Percentiles rank a stretch among this genome's conserved stretches.
phyloP scores from a whole-genome alignment of 2,888 invertebrate species.

The Acleris laterana region DNA sequence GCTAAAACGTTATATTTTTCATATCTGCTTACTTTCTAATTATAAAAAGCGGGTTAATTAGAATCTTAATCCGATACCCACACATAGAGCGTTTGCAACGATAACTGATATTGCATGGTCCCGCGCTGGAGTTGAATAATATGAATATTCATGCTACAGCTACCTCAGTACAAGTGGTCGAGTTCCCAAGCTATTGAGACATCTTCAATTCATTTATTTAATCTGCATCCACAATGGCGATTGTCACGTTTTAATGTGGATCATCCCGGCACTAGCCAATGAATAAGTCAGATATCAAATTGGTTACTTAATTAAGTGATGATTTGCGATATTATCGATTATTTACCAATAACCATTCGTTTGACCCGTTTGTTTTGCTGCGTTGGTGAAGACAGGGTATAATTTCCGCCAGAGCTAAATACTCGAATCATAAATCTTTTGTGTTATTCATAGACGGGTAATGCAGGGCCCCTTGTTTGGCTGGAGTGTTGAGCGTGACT shows the following conservation, averaged over 20 bases:
- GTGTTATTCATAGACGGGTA: too few relatives aligned
- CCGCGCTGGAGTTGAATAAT: constrained; percentile 48
- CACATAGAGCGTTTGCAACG: constrained; percentile 32
- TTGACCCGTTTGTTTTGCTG: too few relatives aligned
- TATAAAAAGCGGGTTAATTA: constrained; percentile 11
- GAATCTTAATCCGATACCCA: constrained; percentile 24
- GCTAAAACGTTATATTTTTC: too few relatives aligned
- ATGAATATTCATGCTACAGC: constrained; percentile 51
- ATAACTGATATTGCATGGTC: constrained; percentile 45
- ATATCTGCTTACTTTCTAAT: not conserved
- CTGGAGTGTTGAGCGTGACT: too few relatives aligned
- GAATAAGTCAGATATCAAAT: constrained; percentile 31
- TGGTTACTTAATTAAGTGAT: constrained; percentile 20
- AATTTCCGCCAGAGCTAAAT: too few relatives aligned
- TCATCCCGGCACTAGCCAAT: constrained; percentile 25
- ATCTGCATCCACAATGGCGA: constrained; percentile 36
- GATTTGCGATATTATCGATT: constrained; percentile 9
- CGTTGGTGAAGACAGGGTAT: too few relatives aligned
- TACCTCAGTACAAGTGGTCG: constrained; percentile 40
- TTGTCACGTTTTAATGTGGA: constrained; percentile 33
- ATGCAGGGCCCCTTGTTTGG: too few relatives aligned
- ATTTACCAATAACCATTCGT: too few relatives aligned
- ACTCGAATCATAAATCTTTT: too few relatives aligned
- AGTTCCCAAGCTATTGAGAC: constrained; percentile 40
- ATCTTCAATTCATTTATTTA: constrained; percentile 45